phyloP scores from a whole-genome alignment of 2,113 vertebrate genomes.

The Rattus norvegicus region DNA sequence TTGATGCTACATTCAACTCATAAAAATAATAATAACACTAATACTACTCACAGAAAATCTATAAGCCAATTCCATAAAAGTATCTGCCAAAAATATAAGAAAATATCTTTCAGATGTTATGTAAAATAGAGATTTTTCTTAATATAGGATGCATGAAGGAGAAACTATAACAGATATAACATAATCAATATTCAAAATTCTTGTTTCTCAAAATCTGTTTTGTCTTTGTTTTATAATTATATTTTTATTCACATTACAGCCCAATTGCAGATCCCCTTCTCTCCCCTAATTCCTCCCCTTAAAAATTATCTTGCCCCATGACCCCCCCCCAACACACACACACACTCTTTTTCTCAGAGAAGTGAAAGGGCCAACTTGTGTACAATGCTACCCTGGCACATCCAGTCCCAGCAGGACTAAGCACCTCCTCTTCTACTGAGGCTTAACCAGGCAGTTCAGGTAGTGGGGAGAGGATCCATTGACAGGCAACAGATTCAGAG shows the following conservation, averaged over 20 bases:
- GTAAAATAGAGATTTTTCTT: not conserved
- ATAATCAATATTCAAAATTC: not conserved
- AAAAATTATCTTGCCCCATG: too few species aligned
- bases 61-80: not conserved
- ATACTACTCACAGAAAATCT: not conserved
- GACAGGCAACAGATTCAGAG: too few species aligned
- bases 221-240: not conserved
- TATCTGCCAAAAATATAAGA: not conserved
- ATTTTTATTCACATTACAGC: too few species aligned
- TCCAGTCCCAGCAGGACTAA: too few species aligned
- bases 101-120: not conserved
- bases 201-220: not conserved
- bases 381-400: too few species aligned
- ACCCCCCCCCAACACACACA: too few species aligned
- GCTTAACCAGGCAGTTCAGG: too few species aligned
- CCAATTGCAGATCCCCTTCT: too few species aligned
- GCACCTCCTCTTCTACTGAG: too few species aligned
- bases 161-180: not conserved
- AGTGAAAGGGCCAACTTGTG: rapidly evolving
- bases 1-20: not conserved
- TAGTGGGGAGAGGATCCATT: too few species aligned
- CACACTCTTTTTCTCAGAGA: too few species aligned
- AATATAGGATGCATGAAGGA: not conserved
- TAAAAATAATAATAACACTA: not conserved
- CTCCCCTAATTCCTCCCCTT: too few species aligned